These are phyloP conservation scores for Melitaea athalia DNA, from an alignment of 2,888 invertebrate species.

Conservation along the genomic window DNA sequence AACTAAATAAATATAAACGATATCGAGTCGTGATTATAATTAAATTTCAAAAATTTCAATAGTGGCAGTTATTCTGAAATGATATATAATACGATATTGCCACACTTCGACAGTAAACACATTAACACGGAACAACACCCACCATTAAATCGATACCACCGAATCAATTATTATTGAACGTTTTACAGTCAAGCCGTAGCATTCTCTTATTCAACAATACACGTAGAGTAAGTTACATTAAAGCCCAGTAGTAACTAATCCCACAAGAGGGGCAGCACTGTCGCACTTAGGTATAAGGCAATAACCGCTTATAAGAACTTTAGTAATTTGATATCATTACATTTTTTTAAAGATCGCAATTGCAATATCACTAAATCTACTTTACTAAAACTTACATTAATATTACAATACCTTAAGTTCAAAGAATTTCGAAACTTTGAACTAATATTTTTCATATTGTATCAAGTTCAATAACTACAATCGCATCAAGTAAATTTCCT, in stretches of 20 bases:
- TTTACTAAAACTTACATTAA: no score
- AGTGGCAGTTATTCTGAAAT: constrained; percentile 53
- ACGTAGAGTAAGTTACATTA: background rate
- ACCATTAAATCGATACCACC: background rate
- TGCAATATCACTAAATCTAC: no score
- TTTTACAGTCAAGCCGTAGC: background rate
- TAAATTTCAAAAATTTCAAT: background rate
- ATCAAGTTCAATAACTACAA: no score
- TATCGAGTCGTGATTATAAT: constrained; percentile 8
- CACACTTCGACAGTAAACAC: background rate
- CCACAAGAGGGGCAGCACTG: no score
- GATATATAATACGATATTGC: constrained; percentile 45
- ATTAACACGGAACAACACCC: background rate
- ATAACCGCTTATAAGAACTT: no score
- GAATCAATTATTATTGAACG: background rate
- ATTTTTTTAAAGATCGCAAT: no score
- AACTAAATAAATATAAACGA: constrained; percentile 57
- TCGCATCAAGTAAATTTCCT: background rate
- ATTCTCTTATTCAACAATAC: background rate
- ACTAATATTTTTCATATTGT: no score
- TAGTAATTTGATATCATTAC: no score
- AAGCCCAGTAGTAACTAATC: no score
- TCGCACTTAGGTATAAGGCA: no score
- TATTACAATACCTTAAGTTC: no score
- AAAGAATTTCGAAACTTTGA: no score